Evolutionary conservation across 30 jellyfish, hydroid and myxozoan species (phyloP).

Genomic region (Aurelia aurita): DNA sequence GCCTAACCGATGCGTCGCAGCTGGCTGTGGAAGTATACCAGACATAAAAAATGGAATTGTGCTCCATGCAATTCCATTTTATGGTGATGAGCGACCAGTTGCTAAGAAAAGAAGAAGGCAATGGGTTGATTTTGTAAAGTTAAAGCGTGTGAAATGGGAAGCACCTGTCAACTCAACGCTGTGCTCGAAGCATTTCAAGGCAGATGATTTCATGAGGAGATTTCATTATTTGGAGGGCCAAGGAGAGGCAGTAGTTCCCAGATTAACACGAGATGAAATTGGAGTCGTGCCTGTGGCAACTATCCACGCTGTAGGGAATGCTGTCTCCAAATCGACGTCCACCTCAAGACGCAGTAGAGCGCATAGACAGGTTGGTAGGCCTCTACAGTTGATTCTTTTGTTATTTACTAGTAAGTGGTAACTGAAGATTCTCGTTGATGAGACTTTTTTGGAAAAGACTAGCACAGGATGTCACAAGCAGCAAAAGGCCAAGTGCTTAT

Average conservation of each 20-base stretch:
- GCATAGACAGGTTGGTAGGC: too few species aligned
- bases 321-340: too few species aligned
- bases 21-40: background rate
- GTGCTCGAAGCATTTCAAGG: constrained; percentile 19
- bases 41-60: constrained; percentile 14
- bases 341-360: too few species aligned
- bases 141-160: constrained; percentile 21
- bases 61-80: constrained; percentile 32
- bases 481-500: too few species aligned
- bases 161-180: constrained; percentile 7
- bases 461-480: too few species aligned
- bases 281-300: constrained; percentile 8
- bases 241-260: constrained; percentile 13
- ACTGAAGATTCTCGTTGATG: too few species aligned
- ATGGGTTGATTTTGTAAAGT: constrained; percentile 34
- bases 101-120: constrained; percentile 36
- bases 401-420: too few species aligned
- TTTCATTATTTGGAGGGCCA: constrained; percentile 16
- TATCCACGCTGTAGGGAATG: background rate
- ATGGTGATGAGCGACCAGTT: constrained; percentile 31
- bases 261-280: constrained; percentile 18
- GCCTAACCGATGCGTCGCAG: constrained; percentile 44
- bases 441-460: too few species aligned
- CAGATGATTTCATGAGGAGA: constrained; percentile 36
- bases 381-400: too few species aligned